Evolutionary conservation across 2,888 invertebrate species (phyloP), one percentile per base, ranked within the genome.

Genomic region (Scaptomyza caliginosa): DNA sequence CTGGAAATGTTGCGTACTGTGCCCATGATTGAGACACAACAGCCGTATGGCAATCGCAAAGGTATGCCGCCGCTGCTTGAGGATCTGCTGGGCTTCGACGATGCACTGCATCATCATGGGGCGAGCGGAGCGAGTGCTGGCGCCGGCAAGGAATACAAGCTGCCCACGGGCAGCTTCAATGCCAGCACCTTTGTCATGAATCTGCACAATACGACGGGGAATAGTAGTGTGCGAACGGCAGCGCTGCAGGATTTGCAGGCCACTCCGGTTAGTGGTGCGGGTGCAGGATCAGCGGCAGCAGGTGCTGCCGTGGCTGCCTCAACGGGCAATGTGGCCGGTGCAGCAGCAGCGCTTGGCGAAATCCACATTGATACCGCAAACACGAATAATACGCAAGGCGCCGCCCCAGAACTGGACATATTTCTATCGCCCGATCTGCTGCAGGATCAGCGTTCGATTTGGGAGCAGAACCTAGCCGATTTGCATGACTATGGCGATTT

Each of bases 111-210:
- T 2, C 13, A 45, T 2, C 30, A 38, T 6, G 21, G 17, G 28
- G 8, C 13, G 5, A 19, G 36, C 0, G 59, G 40, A 0, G 46
- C n/a, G 0, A 40, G 16, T 36, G 21, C 21, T 10, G 17, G 21
- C n/a, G 40, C 38, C 11, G 60, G 36, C 4, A 52, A 45, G 23
- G 68, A 64, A 10, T 77, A 74, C 26, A 83, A 83, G 36, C 23
- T 83, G 46, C 83, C 83, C 11, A 71, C 54, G 38, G 71, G 72
- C 32, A 89, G 93, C 93, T 75, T 94, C 92, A 89, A 91, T 75
- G 88, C 91, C 26, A 90, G 89, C 55, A 93, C 95, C 3, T 94
- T 94, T 87, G 90, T 95, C 66, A 89, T 95, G 55, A 94, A 94
- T 88, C 92, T 94, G 8, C 90, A 90, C 51, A 89, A 90, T 48